Evolutionary conservation across 2,113 vertebrate genomes (phyloP).

Genomic region (Mirounga angustirostris): DNA sequence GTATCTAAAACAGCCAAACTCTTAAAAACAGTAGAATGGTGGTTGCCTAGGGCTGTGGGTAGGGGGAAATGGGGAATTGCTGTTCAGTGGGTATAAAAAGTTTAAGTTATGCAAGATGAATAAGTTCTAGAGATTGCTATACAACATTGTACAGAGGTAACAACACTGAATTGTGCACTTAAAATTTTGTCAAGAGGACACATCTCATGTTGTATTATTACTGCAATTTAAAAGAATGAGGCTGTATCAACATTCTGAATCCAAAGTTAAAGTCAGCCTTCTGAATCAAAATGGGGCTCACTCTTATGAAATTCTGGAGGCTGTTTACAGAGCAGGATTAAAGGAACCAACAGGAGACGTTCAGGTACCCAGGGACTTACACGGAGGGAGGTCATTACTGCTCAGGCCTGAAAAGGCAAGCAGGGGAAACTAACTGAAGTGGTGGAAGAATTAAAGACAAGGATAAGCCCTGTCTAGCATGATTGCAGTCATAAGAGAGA

Average conservation of each 20-base stretch:
- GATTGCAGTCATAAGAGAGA: neutral
- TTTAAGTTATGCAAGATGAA: neutral
- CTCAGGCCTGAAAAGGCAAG: neutral
- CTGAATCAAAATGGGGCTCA: neutral
- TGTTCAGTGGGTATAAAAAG: neutral
- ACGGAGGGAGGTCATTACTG: neutral
- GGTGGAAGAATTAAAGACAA: neutral
- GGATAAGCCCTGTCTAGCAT: neutral
- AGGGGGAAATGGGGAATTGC: neutral
- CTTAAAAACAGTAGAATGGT: neutral
- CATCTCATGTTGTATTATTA: neutral
- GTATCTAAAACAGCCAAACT: neutral
- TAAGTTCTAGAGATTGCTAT: neutral
- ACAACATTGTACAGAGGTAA: too few species aligned
- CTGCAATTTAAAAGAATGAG: neutral
- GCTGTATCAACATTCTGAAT: neutral
- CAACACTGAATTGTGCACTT: neutral
- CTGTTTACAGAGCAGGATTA: neutral
- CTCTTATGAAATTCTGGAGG: neutral
- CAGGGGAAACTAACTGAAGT: neutral
- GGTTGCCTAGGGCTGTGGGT: neutral
- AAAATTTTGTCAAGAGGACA: neutral
- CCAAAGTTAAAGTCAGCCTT: neutral
- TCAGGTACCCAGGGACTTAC: neutral
- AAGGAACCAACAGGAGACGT: neutral